Evolutionary conservation across 2,888 invertebrate genomes (phyloP), one percentile per base, ranked within the genome.

Genomic region (Pocota personata): DNA sequence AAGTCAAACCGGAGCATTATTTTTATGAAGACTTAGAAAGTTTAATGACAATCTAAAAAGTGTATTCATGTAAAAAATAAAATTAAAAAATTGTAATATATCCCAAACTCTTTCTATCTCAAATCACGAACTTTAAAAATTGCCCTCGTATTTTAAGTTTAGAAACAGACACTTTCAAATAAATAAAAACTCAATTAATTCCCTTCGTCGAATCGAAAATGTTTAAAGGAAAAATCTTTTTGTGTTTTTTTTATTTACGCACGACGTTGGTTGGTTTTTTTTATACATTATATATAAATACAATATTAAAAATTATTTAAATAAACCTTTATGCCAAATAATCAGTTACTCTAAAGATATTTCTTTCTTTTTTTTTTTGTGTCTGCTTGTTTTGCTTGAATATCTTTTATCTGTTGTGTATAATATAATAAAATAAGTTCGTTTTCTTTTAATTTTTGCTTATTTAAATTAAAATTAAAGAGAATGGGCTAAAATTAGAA

Each of bases 221-320:
- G 67, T 66, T 60, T 40, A 35, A 69, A 66, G 55, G 57, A 71
- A 84, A 73, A 78, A 67, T 52, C 16, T 48, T 67, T 40, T 72
- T 10, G 37, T 50, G 0, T 66, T 35, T 66, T 75, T 78, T 73
- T 79, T 60, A 77, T 77, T 72, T 77, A 76, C 75, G 84, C 75
- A 75, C 75, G 80, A 76, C 75, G 79, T 66, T 64, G 66, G 72
- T 69, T 76, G 62, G 40, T 71, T 79, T 58, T 62, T 14, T 83
- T 83, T 72, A 66, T 84, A 75, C 71, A 77, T 58, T 48, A 66
- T 66, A 66, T 71, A 84, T 83, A 82, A 78, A 88, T 87, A 88
- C 87, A 87, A 75, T 88, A 78, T 87, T 84, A 67, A 82, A 80
- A 86, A 86, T 77, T 76, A 79, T 69, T 80, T 62, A 86, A 86